Conservation (phyloP, 2,113 vertebrate genomes). For the Aleadryas rufinucha region DNA sequence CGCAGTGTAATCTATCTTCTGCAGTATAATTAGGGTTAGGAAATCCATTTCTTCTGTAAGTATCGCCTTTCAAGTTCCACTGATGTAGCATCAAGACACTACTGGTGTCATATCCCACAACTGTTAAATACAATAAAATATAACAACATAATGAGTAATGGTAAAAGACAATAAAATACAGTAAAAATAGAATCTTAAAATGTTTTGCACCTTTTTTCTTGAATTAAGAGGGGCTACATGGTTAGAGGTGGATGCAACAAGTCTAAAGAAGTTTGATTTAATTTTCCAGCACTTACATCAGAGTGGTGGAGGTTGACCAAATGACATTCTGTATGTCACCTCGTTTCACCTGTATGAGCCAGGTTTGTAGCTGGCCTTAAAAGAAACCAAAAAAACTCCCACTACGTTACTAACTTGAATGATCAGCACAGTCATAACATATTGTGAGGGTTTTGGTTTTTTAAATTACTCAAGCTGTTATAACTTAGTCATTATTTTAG, state of each 20-base stretch:
- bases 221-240: background rate
- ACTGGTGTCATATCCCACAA: constrained; percentile 97
- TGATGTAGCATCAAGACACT: constrained; percentile 83
- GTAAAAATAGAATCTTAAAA: background rate
- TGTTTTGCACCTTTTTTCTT: background rate
- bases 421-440: background rate
- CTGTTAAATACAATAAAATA: constrained; percentile 71
- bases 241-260: background rate
- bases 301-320: background rate
- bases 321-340: background rate
- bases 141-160: background rate
- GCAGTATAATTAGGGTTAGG: constrained; percentile 1
- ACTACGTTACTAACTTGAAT: background rate
- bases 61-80: background rate
- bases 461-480: background rate
- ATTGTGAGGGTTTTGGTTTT: background rate
- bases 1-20: constrained; percentile 20
- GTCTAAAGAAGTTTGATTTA: background rate
- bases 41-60: constrained; percentile 29
- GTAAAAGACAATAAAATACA: background rate
- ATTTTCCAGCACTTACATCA: background rate
- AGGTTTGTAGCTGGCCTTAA: background rate
- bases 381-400: background rate
- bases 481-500: background rate
- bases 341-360: background rate